Evolutionary conservation across 1,140 invertebrate species (phyloP).

Genomic region (Drosophila aff.): DNA sequence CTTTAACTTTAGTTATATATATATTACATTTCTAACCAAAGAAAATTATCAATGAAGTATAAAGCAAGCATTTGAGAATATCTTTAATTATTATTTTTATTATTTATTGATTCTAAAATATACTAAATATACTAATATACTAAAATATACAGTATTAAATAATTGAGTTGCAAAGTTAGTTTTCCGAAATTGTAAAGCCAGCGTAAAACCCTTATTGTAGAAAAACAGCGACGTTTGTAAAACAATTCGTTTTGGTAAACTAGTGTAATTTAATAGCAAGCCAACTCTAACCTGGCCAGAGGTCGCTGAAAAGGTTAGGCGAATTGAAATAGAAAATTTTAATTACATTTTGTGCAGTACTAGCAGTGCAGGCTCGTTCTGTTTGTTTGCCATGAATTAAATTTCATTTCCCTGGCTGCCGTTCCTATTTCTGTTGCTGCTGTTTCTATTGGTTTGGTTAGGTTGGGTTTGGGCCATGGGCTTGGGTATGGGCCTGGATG

Average conservation of each 20-base stretch:
- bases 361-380: constrained; percentile 51
- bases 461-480: constrained; percentile 19
- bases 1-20: neutral
- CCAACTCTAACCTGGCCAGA: constrained; percentile 24
- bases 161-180: neutral
- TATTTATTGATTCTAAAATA: neutral
- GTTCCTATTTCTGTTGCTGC: constrained; percentile 26
- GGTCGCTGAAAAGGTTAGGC: constrained; percentile 65
- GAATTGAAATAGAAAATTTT: constrained; percentile 80
- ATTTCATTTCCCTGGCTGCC: constrained; percentile 74
- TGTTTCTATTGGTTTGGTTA: constrained; percentile 21
- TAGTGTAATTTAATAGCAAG: constrained; percentile 29
- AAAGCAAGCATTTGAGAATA: neutral
- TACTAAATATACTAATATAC: no score
- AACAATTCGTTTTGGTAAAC: neutral
- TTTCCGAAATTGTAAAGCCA: neutral
- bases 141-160: neutral
- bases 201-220: neutral
- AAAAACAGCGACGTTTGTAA: neutral
- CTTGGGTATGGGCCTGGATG: constrained; percentile 17
- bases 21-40: neutral
- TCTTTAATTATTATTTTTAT: neutral
- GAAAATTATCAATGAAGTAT: no score
- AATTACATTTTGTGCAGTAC: constrained; percentile 80
- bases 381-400: constrained; percentile 77